Base-by-base conservation (phyloP, 2,797 vertebrate species). In the Pachyuromys duprasi region DNA sequence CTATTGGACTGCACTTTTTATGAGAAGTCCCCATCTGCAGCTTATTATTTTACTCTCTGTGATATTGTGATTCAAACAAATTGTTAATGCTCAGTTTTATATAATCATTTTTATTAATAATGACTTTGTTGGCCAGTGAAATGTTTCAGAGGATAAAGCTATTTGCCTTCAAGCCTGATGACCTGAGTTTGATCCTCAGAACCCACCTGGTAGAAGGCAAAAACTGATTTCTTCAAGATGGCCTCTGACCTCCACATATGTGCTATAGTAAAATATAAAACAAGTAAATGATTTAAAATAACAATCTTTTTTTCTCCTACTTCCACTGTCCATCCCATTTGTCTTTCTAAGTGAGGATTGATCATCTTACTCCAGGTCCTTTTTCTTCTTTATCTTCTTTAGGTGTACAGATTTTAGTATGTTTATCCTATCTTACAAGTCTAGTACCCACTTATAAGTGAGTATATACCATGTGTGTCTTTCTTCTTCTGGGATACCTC, bases 41-140 rank as follows among this genome's bases (percentile, higher is more conserved):
- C 15, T 91, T 94, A 49, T 72, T 87, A 4, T 93, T 69, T 63
- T 45, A 81, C 55, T 86, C 15, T 72, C 74, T 76, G 72, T 57
- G 28, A 75, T 53, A 49, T 55, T 97, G 94, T 69, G 28, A 89
- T 65, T 91, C 95, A 83, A 20, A 70, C 4, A 79, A 31, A 55
- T 76, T 94, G 18, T 88, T 93, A 81, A 76, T 80, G 31, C 53
- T 84, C 39, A 92, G 17, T 70, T 55, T 69, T 92, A 90, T n/a
- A 74, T 39, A n/a, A 72, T 26, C 12, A 22, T 82, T 86, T 96
- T 67, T 63, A 70, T 42, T 60, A 91, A 76, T 74, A 39, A 2
- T 55, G 12, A n/a, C 20, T 67, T 45, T 49, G 39, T 39, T 81
- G 81, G 39, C 17, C 24, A 49, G 39, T 67, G 17, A 33, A 65